A percentile compares a stretch with the other conserved stretches of the same genome.
These are phyloP conservation scores for Oreohelix idahoensis DNA, from an alignment of 1,140 invertebrate species.

Conservation along the genomic window DNA sequence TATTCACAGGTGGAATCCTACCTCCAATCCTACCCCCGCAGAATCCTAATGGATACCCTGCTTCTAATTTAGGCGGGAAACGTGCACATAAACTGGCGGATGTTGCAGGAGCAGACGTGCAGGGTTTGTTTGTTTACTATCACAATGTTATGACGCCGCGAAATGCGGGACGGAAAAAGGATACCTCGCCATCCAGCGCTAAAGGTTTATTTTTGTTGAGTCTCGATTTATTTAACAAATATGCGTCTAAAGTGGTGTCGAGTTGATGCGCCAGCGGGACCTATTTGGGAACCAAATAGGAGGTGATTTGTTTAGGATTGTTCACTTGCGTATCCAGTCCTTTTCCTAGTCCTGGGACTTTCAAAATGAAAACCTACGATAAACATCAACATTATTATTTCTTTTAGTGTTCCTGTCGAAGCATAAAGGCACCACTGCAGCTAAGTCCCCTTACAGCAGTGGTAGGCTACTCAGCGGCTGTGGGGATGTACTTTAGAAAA, in stretches of 20 bases:
- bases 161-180: neutral
- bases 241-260: constrained; percentile 5
- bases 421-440: too few relatives aligned
- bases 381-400: too few relatives aligned
- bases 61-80: neutral
- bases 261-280: neutral
- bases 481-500: too few relatives aligned
- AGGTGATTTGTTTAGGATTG: neutral
- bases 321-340: too few relatives aligned
- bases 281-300: constrained; percentile 3
- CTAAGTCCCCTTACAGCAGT: too few relatives aligned
- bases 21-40: neutral
- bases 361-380: too few relatives aligned
- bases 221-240: constrained; percentile 6
- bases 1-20: too few relatives aligned
- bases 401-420: too few relatives aligned
- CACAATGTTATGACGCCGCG: constrained; percentile 1
- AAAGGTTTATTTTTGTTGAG: neutral
- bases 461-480: too few relatives aligned
- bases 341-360: too few relatives aligned
- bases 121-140: neutral
- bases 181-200: neutral
- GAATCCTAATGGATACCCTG: neutral
- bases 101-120: neutral
- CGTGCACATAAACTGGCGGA: neutral